Evolutionary conservation across 1,140 invertebrate species (phyloP).

Genomic region (Stegodyphus mimosarum): DNA sequence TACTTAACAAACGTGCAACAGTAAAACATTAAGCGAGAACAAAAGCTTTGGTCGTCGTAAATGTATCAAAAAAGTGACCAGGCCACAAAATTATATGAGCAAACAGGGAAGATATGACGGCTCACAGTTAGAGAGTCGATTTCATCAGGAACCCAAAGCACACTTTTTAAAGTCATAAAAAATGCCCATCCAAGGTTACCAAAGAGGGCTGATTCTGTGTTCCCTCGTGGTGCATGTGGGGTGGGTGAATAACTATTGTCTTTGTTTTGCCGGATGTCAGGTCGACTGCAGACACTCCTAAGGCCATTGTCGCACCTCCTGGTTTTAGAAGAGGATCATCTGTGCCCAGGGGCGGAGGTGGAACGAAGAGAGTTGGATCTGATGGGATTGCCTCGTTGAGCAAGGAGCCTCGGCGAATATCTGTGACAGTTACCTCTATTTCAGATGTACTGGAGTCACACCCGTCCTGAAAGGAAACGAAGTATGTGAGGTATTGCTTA

Average conservation of each 20-base stretch:
- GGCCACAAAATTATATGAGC: not conserved
- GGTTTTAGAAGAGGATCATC: conserved; percentile 46
- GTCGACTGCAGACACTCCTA: conserved; percentile 49
- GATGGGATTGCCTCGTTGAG: conserved; percentile 30
- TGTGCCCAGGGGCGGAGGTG: conserved; percentile 30
- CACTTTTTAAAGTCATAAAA: conserved; percentile 44
- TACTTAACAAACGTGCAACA: not conserved
- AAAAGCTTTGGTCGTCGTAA: not conserved
- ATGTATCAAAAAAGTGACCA: not conserved
- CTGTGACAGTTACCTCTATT: conserved; percentile 1
- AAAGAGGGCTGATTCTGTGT: conserved; percentile 15
- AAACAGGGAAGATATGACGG: not conserved
- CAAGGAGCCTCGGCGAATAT: conserved; percentile 31
- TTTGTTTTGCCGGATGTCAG: conserved; percentile 51
- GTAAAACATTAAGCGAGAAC: not conserved
- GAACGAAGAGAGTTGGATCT: conserved; percentile 32
- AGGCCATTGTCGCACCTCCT: conserved; percentile 49
- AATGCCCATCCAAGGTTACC: conserved; percentile 48
- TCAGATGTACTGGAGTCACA: conserved; percentile 9
- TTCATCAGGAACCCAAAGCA: not conserved
- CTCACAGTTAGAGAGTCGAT: not conserved
- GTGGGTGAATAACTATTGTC: conserved; percentile 49
- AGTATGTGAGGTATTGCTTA: not conserved
- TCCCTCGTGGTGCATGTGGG: conserved; percentile 23
- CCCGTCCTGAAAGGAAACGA: conserved; percentile 26